These are phyloP conservation scores for Periophthalmodon schlosseri DNA, from an alignment of 2,113 vertebrate genomes.

Conservation along the genomic window DNA sequence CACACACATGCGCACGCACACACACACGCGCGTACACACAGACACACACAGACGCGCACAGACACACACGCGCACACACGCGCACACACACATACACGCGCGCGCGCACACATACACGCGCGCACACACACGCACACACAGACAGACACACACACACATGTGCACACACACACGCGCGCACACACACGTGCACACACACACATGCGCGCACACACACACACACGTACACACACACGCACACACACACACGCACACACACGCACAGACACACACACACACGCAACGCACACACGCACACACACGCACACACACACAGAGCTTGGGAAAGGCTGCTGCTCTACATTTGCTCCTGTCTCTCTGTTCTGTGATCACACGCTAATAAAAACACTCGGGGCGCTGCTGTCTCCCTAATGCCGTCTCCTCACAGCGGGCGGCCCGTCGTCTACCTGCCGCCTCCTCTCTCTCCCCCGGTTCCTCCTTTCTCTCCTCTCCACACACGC, in stretches of 20 bases:
- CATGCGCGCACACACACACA: not conserved
- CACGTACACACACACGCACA: too few species aligned
- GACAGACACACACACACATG: too few species aligned
- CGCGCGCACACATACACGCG: too few species aligned
- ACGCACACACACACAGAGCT: not conserved
- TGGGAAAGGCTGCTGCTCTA: constrained; percentile 6
- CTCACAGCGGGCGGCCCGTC: constrained; percentile 51
- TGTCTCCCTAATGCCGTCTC: constrained; percentile 58
- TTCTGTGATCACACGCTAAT: constrained; percentile 48
- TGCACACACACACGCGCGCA: not conserved
- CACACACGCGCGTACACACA: too few species aligned
- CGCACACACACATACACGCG: too few species aligned
- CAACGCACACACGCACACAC: too few species aligned
- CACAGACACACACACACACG: not conserved
- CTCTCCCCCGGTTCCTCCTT: constrained; percentile 12
- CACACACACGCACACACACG: not conserved
- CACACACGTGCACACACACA: not conserved
- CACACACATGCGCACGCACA: too few species aligned
- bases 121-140: too few species aligned
- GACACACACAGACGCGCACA: too few species aligned
- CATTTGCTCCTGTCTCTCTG: constrained; percentile 13
- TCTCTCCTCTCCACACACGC: constrained; percentile 47
- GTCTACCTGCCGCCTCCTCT: constrained; percentile 21
- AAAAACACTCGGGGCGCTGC: constrained; percentile 44
- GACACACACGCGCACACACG: too few species aligned